Evolutionary conservation across 2,888 invertebrate genomes (phyloP), one percentile per base, ranked within the genome.

Genomic region (Lochmaea capreae): DNA sequence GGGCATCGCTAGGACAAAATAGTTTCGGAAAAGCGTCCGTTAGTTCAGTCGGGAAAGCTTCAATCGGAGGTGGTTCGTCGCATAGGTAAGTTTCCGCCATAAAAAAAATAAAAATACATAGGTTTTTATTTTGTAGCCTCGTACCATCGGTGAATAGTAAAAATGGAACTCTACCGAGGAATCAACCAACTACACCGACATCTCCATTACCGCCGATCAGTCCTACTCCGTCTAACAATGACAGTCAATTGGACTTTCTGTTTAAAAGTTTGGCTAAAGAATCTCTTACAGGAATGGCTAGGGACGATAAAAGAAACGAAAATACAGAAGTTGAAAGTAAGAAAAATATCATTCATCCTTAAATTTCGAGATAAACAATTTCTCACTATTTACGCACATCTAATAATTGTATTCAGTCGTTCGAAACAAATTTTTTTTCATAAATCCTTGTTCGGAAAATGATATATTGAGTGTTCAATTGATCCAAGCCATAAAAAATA

Each of bases 241-340:
- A 90, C 85, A 85, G 82, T 72, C 90, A 90, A 84, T 87, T 95
- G 80, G 95, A 95, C 87, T 92, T 92, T 79, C 89, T 95, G 72
- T 90, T 95, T 77, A 94, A 94, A 86, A 93, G 92, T 82, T 88
- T 93, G 81, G 92, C 92, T 72, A 93, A 93, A 87, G 93, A 93
- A 85, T 89, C 91, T 80, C 86, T 89, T 81, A 87, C 87, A 82
- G 89, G 89, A 76, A 87, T 89, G 78, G 89, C 90, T 65, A 81
- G 84, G 58, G 86, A 86, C 66, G 87, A 87, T 87, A 89, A 85
- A 84, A 89, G 83, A 88, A 92, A 87, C 85, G 90, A 82, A 89
- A 90, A 89, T 65, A 89, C 89, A 87, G 90, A 87, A 81, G 79
- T 84, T 33, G 87, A 87, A 78, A 85, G 86, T 86, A 79, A 78